Percentiles rank a stretch among this genome's conserved stretches.
phyloP scores from a whole-genome alignment of 2,797 vertebrate genomes.

The Valencia hispanica region DNA sequence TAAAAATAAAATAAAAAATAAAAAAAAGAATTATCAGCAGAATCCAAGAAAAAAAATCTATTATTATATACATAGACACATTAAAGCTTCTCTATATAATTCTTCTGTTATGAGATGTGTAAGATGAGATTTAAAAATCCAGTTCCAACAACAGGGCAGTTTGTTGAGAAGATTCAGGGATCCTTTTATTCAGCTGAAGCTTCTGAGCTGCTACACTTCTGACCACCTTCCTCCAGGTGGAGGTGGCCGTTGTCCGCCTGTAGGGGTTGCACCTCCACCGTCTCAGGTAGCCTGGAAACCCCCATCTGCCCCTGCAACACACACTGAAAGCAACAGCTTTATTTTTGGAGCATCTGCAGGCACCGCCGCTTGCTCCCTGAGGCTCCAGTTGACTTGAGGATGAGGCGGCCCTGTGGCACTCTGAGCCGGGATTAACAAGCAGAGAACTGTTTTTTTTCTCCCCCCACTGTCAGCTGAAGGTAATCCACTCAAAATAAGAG shows the following conservation, averaged over 20 bases:
- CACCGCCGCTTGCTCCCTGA: slow-evolving; percentile 69
- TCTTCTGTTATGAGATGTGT: neutral
- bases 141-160: no score
- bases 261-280: slow-evolving; percentile 63
- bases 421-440: slow-evolving; percentile 74
- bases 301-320: slow-evolving; percentile 61
- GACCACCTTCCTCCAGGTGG: slow-evolving; percentile 44
- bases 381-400: slow-evolving; percentile 72
- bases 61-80: no score
- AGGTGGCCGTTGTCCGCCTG: slow-evolving; percentile 47
- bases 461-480: slow-evolving; percentile 68
- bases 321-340: slow-evolving; percentile 74
- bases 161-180: neutral
- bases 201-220: neutral
- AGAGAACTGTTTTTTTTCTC: slow-evolving; percentile 60
- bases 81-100: neutral
- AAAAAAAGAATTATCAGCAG: no score
- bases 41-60: neutral
- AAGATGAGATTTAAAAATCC: neutral
- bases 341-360: slow-evolving; percentile 84
- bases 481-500: slow-evolving; percentile 73
- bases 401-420: slow-evolving; percentile 74
- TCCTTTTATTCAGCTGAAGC: neutral
- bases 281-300: slow-evolving; percentile 79
- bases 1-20: no score